These are phyloP conservation scores for Dromiciops gliroides DNA, from an alignment of 2,113 vertebrate genomes.

Conservation along the genomic window DNA sequence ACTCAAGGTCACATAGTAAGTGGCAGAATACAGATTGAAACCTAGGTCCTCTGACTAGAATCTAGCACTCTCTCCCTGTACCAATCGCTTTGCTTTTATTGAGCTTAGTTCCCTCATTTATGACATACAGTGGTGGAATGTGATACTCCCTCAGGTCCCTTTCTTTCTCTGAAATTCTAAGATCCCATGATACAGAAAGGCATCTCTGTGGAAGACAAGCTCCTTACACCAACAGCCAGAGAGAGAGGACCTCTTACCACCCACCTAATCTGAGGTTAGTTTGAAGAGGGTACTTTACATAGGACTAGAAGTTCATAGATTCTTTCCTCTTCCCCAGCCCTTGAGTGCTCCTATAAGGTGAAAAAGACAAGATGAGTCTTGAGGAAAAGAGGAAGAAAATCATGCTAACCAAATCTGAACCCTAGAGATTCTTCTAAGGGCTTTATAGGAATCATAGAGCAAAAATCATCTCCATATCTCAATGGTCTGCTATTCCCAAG, in stretches of 20 bases:
- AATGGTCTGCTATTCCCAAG: neutral
- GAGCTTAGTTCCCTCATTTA: neutral
- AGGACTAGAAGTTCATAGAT: neutral
- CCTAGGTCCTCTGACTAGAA: neutral
- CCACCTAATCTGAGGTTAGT: neutral
- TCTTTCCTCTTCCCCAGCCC: neutral
- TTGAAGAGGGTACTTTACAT: neutral
- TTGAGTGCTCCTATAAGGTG: neutral
- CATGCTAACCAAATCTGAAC: slow-evolving; percentile 3
- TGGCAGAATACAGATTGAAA: neutral
- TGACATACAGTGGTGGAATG: neutral
- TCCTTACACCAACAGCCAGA: neutral
- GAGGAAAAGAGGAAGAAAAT: neutral
- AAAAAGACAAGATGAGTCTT: neutral
- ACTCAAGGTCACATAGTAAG: neutral
- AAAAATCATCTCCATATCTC: neutral
- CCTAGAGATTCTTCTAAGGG: slow-evolving; percentile 9
- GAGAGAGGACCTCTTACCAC: neutral
- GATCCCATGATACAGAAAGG: neutral
- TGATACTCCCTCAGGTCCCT: neutral
- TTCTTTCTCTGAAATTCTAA: neutral
- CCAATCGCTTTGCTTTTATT: neutral
- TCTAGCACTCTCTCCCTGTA: neutral
- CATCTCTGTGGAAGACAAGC: slow-evolving; percentile 39
- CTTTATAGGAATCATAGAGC: neutral